Percentiles rank a stretch among this genome's conserved stretches.
Evolutionary conservation across 1,140 invertebrate genomes (phyloP).

Genomic region (Trichomalopsis sarcophagae): DNA sequence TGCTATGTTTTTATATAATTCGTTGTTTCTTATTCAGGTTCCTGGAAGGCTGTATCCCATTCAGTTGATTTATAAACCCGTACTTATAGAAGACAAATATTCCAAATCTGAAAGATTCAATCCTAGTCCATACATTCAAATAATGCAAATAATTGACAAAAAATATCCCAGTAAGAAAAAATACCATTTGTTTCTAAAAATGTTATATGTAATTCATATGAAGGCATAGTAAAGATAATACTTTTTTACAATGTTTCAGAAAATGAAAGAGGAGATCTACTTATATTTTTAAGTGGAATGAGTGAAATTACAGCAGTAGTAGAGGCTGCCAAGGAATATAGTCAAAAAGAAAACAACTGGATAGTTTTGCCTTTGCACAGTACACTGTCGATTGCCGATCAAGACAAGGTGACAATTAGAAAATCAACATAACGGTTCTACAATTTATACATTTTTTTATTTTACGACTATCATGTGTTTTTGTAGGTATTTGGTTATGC

Average conservation of each 20-base stretch:
- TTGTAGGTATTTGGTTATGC: conserved; percentile 94
- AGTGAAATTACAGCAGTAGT: conserved; percentile 94
- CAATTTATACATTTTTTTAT: conserved; percentile 32
- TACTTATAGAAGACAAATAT: conserved; percentile 83
- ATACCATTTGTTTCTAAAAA: background rate
- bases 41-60: conserved; percentile 96
- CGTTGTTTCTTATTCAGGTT: conserved; percentile 77
- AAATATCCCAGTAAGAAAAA: conserved; percentile 84
- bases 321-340: conserved; percentile 91
- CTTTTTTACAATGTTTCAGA: conserved; percentile 71
- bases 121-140: conserved; percentile 93
- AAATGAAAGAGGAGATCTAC: conserved; percentile 93
- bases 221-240: conserved; percentile 13
- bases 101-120: conserved; percentile 86
- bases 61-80: conserved; percentile 89
- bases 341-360: conserved; percentile 88
- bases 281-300: conserved; percentile 97
- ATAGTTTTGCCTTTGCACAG: conserved; percentile 97
- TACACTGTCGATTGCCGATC: conserved; percentile 92
- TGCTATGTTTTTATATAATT: background rate
- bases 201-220: background rate
- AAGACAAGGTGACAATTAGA: conserved; percentile 87
- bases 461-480: conserved; percentile 51
- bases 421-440: conserved; percentile 15
- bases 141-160: conserved; percentile 93